Conservation (phyloP, 1,140 invertebrate species). For the Dendroctonus valens region DNA sequence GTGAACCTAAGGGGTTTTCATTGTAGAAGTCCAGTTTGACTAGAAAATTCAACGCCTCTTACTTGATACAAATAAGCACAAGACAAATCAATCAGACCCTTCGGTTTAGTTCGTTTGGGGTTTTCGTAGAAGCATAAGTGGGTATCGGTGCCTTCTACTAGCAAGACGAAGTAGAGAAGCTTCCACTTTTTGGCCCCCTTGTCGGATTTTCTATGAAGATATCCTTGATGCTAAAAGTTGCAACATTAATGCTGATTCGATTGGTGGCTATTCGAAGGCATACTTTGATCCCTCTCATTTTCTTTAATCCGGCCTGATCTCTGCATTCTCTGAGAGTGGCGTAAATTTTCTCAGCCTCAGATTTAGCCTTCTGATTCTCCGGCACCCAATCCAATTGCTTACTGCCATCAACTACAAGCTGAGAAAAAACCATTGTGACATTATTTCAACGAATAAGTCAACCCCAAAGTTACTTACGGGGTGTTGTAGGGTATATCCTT, state of each 20-base stretch:
- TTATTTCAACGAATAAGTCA: background rate
- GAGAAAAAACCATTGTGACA: slow-evolving; percentile 33
- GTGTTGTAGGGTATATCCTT: slow-evolving; percentile 88
- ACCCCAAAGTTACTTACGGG: slow-evolving; percentile 58
- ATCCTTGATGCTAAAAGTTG: slow-evolving; percentile 75
- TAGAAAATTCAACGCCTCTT: slow-evolving; percentile 16
- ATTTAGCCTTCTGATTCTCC: slow-evolving; percentile 50
- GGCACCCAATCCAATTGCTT: slow-evolving; percentile 55
- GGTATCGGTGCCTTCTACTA: slow-evolving; percentile 88
- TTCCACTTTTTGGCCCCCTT: slow-evolving; percentile 96
- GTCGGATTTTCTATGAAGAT: slow-evolving; percentile 90
- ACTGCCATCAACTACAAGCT: slow-evolving; percentile 63
- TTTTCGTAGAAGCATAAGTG: slow-evolving; percentile 96
- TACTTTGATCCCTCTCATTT: slow-evolving; percentile 82
- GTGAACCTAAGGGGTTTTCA: slow-evolving; percentile 69
- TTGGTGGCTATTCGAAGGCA: background rate
- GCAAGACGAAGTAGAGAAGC: slow-evolving; percentile 87
- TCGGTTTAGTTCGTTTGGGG: slow-evolving; percentile 94
- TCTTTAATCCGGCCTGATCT: slow-evolving; percentile 84
- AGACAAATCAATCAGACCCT: slow-evolving; percentile 92
- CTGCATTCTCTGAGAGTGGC: slow-evolving; percentile 87
- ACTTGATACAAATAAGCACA: slow-evolving; percentile 95
- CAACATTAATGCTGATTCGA: background rate
- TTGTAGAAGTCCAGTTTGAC: slow-evolving; percentile 21
- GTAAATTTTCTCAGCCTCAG: slow-evolving; percentile 90